Evolutionary conservation across 1,140 invertebrate species (phyloP).

Genomic region (Aricia agestis): DNA sequence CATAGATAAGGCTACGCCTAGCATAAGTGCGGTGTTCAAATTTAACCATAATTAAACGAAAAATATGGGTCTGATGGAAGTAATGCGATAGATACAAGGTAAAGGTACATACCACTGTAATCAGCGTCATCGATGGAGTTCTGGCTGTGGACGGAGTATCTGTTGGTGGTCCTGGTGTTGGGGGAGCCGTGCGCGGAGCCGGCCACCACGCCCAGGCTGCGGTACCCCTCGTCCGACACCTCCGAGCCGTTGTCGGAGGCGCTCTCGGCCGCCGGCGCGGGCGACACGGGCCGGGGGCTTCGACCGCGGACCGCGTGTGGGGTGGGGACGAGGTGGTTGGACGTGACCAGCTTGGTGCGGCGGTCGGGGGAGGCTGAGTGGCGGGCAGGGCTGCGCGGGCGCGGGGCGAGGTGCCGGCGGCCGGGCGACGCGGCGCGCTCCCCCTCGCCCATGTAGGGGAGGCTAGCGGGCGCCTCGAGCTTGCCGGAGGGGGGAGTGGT

Average conservation of each 20-base stretch:
- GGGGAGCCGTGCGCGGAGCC: conserved; percentile 66
- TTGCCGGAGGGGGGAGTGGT: conserved; percentile 44
- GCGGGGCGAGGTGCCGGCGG: conserved; percentile 47
- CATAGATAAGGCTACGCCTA: too few relatives aligned
- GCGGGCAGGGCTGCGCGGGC: conserved; percentile 68
- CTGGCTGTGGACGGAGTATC: conserved; percentile 80
- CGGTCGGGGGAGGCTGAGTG: conserved; percentile 63
- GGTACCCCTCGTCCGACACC: conserved; percentile 91
- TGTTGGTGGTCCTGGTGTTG: conserved; percentile 72
- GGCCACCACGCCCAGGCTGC: conserved; percentile 84
- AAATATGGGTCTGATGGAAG: too few relatives aligned
- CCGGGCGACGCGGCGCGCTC: conserved; percentile 54
- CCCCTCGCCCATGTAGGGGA: conserved; percentile 56
- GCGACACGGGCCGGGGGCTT: conserved; percentile 64
- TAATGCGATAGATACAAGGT: neutral
- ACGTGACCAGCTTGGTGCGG: conserved; percentile 52
- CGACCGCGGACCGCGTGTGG: conserved; percentile 60
- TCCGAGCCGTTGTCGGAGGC: conserved; percentile 90
- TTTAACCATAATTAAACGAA: too few relatives aligned
- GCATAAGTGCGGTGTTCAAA: too few relatives aligned
- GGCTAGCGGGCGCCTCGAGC: conserved; percentile 52
- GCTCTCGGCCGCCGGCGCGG: conserved; percentile 68
- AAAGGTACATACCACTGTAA: conserved; percentile 77
- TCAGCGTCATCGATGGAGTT: conserved; percentile 82
- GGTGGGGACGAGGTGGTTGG: conserved; percentile 60